These are phyloP conservation scores for Anthonomus grandis DNA, from an alignment of 1,140 invertebrate genomes.

Conservation along the genomic window DNA sequence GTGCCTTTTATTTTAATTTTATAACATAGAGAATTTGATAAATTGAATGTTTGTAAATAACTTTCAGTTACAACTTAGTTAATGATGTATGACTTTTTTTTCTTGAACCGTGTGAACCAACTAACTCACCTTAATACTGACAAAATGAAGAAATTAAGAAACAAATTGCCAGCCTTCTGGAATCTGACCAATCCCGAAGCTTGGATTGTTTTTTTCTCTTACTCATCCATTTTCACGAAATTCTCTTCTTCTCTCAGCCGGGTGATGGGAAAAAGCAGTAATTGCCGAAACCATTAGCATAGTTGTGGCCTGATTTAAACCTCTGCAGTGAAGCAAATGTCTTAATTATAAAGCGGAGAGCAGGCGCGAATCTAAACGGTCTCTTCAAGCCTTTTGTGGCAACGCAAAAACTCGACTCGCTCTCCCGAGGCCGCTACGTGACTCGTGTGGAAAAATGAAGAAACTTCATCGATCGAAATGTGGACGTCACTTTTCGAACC, in stretches of 20 bases:
- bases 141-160: too few species aligned
- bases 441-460: slow-evolving; percentile 32
- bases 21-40: too few species aligned
- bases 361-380: slow-evolving; percentile 47
- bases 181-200: too few species aligned
- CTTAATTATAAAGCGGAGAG: slow-evolving; percentile 46
- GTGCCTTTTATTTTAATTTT: too few species aligned
- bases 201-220: not conserved
- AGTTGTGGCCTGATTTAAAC: slow-evolving; percentile 47
- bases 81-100: too few species aligned
- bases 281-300: slow-evolving; percentile 45
- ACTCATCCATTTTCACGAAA: slow-evolving; percentile 20
- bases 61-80: too few species aligned
- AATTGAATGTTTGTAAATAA: too few species aligned
- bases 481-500: not conserved
- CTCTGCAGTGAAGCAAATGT: slow-evolving; percentile 47
- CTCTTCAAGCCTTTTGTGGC: slow-evolving; percentile 47
- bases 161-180: too few species aligned
- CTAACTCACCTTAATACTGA: too few species aligned
- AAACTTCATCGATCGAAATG: not conserved
- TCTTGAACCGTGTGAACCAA: too few species aligned
- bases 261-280: slow-evolving; percentile 41
- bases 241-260: slow-evolving; percentile 10
- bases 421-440: slow-evolving; percentile 42
- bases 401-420: slow-evolving; percentile 36